phyloP scores from a whole-genome alignment of 2,888 invertebrate genomes.

The Diaprepes abbreviatus region DNA sequence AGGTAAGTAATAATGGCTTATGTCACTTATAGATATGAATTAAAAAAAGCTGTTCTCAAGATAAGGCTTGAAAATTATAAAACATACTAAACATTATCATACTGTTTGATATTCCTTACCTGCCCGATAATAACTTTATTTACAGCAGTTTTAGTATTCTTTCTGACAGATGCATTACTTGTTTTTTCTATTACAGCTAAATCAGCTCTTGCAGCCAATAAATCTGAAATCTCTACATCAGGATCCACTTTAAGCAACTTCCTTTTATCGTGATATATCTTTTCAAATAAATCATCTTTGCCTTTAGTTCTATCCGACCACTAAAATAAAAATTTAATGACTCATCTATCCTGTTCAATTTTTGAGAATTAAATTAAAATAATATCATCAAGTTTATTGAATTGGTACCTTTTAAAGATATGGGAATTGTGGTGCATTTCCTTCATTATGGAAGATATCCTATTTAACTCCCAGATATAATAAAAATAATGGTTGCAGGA shows the following conservation, averaged over 20 bases:
- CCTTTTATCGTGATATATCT: slow-evolving; percentile 72
- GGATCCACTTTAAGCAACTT: slow-evolving; percentile 73
- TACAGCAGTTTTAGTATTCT: slow-evolving; percentile 85
- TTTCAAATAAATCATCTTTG: slow-evolving; percentile 79
- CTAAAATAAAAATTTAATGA: slow-evolving; percentile 70
- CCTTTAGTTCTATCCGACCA: slow-evolving; percentile 87
- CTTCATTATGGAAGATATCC: too few species aligned
- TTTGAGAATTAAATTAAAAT: too few species aligned
- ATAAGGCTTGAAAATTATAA: too few species aligned
- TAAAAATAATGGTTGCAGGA: too few species aligned
- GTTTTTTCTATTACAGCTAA: slow-evolving; percentile 93
- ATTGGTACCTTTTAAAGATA: too few species aligned
- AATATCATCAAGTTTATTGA: too few species aligned
- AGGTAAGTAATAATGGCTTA: too few species aligned
- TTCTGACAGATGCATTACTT: slow-evolving; percentile 86
- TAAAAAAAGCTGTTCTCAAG: too few species aligned
- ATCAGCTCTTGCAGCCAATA: slow-evolving; percentile 88
- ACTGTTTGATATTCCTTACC: slow-evolving; percentile 65
- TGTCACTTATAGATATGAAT: too few species aligned
- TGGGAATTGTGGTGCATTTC: too few species aligned
- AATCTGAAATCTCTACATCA: slow-evolving; percentile 79
- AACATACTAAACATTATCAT: not conserved
- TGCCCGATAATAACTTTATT: slow-evolving; percentile 91
- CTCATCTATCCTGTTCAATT: too few species aligned
- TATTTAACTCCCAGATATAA: too few species aligned